These are phyloP conservation scores for Prinia subflava DNA, from an alignment of 2,113 vertebrate genomes.

Conservation along the genomic window DNA sequence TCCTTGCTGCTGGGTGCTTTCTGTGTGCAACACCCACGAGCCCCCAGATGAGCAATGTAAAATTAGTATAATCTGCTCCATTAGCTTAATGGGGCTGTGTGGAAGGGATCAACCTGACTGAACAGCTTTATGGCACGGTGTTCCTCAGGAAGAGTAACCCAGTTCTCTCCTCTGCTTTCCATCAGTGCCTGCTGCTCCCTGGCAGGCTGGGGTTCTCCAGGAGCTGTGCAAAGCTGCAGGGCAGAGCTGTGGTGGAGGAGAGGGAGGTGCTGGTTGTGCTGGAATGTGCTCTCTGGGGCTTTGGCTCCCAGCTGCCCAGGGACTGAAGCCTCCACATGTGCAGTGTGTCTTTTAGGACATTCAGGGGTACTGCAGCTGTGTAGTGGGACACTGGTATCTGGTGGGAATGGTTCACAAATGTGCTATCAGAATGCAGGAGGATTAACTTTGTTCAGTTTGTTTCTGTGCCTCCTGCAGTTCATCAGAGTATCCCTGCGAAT, in stretches of 20 bases:
- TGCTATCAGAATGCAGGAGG: background rate
- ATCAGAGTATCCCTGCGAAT: background rate
- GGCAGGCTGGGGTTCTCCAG: background rate
- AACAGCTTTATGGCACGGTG: background rate
- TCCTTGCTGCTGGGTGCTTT: background rate
- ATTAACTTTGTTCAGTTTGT: background rate
- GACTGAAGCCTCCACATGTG: rapidly evolving
- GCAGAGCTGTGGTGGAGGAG: background rate
- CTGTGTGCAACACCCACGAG: background rate
- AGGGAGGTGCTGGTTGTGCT: background rate
- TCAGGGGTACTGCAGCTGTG: background rate
- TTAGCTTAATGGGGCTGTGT: background rate
- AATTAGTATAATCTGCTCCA: background rate
- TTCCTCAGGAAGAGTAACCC: background rate
- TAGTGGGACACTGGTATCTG: rapidly evolving
- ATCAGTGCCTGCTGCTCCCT: rapidly evolving
- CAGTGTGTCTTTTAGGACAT: background rate
- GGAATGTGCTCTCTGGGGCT: background rate
- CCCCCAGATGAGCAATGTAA: background rate
- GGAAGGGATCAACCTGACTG: background rate
- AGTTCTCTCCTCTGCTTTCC: background rate
- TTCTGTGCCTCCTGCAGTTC: background rate
- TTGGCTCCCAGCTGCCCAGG: background rate
- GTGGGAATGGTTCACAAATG: background rate
- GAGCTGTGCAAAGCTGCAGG: background rate